Evolutionary conservation across 2,113 vertebrate genomes (phyloP), one percentile per base, ranked within the genome.

Genomic region (Tetrao urogallus): DNA sequence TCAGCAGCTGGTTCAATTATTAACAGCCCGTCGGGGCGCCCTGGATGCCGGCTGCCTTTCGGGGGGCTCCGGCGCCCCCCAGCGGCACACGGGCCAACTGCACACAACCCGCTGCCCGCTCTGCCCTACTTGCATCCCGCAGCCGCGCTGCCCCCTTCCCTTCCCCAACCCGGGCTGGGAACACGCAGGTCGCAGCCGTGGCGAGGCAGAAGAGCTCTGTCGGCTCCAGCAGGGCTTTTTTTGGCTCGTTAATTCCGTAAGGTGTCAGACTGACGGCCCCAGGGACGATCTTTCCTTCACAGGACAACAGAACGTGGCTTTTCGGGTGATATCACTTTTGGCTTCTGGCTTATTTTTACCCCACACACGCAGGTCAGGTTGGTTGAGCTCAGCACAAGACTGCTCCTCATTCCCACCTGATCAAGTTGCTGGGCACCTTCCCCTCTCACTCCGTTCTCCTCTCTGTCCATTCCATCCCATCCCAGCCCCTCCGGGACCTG

Each of bases 21-120:
- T 93, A 86, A 92, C 43, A 90, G 45, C 28, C 73, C 72, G 73
- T 17, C 13, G 32, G 72, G 83, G 70, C 38, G 84, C 54, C 61
- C 72, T 40, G 72, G 75, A 45, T 1, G 8, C 42, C 27, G 0
- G 5, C 66, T 81, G 67, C 47, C 27, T 86, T 64, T 88, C 3
- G 3, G 85, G 86, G 73, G 82, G 88, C 54, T 94, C 79, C 92
- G 90, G 94, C 92, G 96, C 96, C 96, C 93, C 74, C 96, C 85
- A 95, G 90, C 94, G 96, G 95, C 70, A 78, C 38, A 17, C 3
- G 34, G 72, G 57, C 45, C 70, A 95, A 95, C 69, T 95, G 56
- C 94, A 96, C 32, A 52, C 60, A 88, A 54, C 48, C 71, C 14
- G 8, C 11, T 14, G 32, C 45, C 7, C 2, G 5, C 50, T 34